These are phyloP conservation scores for Terebella lapidaria DNA, from an alignment of 2,888 invertebrate genomes.

Conservation along the genomic window DNA sequence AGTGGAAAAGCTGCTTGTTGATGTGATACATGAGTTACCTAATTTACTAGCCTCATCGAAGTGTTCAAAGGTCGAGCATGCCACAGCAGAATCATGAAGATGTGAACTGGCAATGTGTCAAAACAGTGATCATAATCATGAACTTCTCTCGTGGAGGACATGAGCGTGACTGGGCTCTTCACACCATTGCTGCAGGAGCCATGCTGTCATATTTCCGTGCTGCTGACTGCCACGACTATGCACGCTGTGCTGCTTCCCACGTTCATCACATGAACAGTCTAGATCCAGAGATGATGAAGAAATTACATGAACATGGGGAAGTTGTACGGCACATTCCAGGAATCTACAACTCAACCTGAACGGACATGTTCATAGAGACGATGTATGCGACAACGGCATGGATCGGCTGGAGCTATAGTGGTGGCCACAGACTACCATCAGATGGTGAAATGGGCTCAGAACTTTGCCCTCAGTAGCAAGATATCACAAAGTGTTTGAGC, in stretches of 20 bases:
- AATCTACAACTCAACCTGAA: constrained; percentile 3
- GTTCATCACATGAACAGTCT: constrained; percentile 1
- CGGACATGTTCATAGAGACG: constrained; percentile 12
- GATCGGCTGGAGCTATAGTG: constrained; percentile 4
- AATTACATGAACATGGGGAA: neutral
- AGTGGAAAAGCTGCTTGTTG: neutral
- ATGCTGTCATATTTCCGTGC: constrained; percentile 4
- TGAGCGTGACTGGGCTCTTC: constrained; percentile 6
- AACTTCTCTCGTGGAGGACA: constrained; percentile 4
- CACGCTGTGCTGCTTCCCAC: neutral
- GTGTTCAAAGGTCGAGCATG: constrained; percentile 2
- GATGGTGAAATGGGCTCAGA: constrained; percentile 5
- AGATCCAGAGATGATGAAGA: constrained; percentile 1
- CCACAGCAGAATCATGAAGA: neutral
- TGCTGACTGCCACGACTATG: constrained; percentile 4
- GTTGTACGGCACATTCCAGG: constrained; percentile 5
- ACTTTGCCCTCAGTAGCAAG: neutral
- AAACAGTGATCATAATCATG: constrained; percentile 1
- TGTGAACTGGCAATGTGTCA: neutral
- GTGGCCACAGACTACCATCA: constrained; percentile 2
- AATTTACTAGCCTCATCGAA: constrained; percentile 5
- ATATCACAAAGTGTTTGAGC: constrained; percentile 4
- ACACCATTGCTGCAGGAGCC: constrained; percentile 1
- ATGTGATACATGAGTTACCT: neutral
- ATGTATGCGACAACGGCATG: constrained; percentile 8